Evolutionary conservation across 2,888 invertebrate species (phyloP).

Genomic region (Epiblema foenella): DNA sequence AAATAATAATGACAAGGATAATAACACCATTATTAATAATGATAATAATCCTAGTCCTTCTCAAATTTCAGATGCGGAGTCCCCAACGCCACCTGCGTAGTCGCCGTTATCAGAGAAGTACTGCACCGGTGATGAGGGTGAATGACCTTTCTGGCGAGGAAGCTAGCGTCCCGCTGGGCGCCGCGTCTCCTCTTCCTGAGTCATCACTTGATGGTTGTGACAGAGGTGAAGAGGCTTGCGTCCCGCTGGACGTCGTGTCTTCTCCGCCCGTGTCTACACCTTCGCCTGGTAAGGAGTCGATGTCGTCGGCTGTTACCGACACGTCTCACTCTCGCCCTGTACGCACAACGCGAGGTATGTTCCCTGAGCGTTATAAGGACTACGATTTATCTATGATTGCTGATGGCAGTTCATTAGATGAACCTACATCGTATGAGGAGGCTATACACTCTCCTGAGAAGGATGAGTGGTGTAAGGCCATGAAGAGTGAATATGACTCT

Average conservation of each 20-base stretch:
- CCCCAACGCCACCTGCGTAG: too few species aligned
- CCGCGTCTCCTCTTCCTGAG: constrained; percentile 14
- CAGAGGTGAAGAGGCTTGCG: constrained; percentile 4
- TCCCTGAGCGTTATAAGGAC: background rate
- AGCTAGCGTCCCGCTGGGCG: background rate
- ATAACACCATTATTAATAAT: too few species aligned
- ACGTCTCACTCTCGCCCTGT: constrained; percentile 7
- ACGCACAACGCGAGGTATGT: background rate
- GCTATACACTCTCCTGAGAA: constrained; percentile 8
- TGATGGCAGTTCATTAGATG: constrained; percentile 5
- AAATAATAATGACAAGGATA: background rate
- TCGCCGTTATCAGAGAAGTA: constrained; percentile 3
- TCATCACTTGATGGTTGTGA: too few species aligned
- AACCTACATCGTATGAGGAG: constrained; percentile 5
- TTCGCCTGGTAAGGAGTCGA: constrained; percentile 10
- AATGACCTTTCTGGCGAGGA: constrained; percentile 1
- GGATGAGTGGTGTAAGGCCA: constrained; percentile 4
- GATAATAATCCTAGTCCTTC: constrained; percentile 4
- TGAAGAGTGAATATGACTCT: constrained; percentile 18
- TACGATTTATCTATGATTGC: constrained; percentile 13
- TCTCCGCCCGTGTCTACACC: constrained; percentile 10
- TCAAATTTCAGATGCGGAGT: constrained; percentile 6
- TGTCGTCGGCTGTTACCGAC: background rate
- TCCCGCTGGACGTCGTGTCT: constrained; percentile 6
- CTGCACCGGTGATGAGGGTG: constrained; percentile 18